These are phyloP conservation scores for Oncorhynchus kisutch DNA, from an alignment of 2,113 vertebrate genomes.

Conservation along the genomic window DNA sequence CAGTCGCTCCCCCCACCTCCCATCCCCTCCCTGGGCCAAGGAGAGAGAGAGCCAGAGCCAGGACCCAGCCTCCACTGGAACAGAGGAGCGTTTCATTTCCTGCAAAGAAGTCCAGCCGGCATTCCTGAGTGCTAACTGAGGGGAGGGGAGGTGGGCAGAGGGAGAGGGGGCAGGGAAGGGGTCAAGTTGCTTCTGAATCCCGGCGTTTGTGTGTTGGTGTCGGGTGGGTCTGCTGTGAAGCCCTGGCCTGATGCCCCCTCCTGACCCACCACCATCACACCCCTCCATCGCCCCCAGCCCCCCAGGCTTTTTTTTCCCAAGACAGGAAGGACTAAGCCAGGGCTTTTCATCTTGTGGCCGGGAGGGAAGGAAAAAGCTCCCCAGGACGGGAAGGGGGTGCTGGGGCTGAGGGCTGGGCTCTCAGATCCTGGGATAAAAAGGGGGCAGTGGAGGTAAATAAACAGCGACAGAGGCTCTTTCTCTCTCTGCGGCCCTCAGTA, in stretches of 20 bases:
- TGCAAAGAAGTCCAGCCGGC: conserved; percentile 63
- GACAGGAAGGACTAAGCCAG: conserved; percentile 77
- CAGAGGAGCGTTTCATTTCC: conserved; percentile 85
- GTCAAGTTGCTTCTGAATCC: conserved; percentile 80
- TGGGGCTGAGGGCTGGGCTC: conserved; percentile 67
- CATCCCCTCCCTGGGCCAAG: neutral
- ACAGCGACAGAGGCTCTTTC: conserved; percentile 72
- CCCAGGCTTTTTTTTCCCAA: conserved; percentile 74
- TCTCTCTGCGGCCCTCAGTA: conserved; percentile 20
- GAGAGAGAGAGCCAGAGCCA: conserved; percentile 12
- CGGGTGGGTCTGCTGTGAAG: conserved; percentile 72
- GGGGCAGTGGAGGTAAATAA: conserved; percentile 75
- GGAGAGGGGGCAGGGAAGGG: conserved; percentile 40
- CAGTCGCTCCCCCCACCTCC: conserved; percentile 17
- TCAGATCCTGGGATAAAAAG: conserved; percentile 81
- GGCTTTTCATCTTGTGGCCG: conserved; percentile 81
- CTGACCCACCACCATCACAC: conserved; percentile 44
- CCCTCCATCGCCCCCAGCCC: conserved; percentile 59
- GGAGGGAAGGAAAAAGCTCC: conserved; percentile 81
- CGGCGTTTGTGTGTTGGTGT: conserved; percentile 70
- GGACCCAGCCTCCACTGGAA: conserved; percentile 57
- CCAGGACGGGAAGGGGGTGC: conserved; percentile 68
- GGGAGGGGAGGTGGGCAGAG: neutral
- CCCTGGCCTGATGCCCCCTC: conserved; percentile 58
- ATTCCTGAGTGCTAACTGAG: conserved; percentile 76